Percentiles rank a stretch among this genome's conserved stretches.
Evolutionary conservation across 2,113 vertebrate species (phyloP).

Genomic region (Bos javanicus): DNA sequence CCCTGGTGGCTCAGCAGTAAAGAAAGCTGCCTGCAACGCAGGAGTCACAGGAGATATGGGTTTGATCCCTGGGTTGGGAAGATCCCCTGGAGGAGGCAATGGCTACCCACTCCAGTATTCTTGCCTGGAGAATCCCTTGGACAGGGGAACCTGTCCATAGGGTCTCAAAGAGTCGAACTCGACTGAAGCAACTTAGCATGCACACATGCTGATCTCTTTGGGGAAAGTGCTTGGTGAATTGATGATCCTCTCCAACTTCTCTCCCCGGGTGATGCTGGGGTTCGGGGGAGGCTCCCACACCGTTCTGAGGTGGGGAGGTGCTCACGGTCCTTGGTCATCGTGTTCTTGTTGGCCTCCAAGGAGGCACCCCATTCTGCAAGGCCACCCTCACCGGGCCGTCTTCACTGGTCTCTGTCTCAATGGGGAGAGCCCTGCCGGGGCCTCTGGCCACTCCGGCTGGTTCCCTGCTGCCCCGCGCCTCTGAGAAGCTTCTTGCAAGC

Average conservation of each 20-base stretch:
- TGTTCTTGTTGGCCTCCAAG: neutral
- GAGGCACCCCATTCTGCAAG: neutral
- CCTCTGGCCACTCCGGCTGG: neutral
- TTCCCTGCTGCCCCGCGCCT: neutral
- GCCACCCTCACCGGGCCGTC: fast-evolving
- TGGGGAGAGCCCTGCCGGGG: neutral
- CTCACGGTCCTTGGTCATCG: neutral
- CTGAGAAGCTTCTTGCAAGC: neutral
- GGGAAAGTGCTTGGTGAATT: neutral
- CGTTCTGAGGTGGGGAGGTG: fast-evolving
- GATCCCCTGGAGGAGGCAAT: neutral
- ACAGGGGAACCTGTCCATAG: neutral
- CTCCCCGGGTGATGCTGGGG: neutral
- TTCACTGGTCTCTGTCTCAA: neutral
- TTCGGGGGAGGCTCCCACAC: neutral
- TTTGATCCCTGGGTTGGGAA: neutral
- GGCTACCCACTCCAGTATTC: neutral
- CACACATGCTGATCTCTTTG: neutral
- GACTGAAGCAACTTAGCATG: neutral
- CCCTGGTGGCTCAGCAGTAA: neutral
- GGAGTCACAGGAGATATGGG: neutral
- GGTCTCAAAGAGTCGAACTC: neutral
- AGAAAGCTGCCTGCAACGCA: neutral
- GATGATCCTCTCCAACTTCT: neutral
- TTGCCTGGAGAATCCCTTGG: neutral